Conservation (phyloP, 2,888 invertebrate genomes). For the Leptinotarsa haldemani region DNA sequence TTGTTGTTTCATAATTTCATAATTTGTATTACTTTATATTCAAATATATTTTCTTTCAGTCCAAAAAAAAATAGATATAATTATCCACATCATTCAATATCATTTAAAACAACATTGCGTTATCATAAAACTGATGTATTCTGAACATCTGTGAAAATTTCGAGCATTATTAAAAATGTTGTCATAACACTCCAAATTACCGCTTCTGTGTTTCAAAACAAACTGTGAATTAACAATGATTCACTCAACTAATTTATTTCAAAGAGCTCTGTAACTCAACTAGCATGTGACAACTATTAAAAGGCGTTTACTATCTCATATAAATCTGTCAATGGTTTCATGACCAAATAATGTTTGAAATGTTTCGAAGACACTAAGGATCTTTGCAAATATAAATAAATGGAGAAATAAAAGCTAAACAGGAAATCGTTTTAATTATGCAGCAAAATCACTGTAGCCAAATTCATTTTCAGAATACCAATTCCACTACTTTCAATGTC, state of each 20-base stretch:
- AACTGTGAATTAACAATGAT: background rate
- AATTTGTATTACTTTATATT: background rate
- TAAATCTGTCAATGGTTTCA: constrained; percentile 16
- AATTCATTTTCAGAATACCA: background rate
- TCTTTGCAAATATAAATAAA: constrained; percentile 27
- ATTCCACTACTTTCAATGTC: no score
- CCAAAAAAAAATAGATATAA: background rate
- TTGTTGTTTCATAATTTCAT: no score
- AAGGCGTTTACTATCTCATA: background rate
- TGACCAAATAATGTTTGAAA: constrained; percentile 11
- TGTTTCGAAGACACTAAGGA: background rate
- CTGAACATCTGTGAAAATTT: constrained; percentile 39
- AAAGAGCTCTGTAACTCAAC: background rate
- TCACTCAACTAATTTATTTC: constrained; percentile 8
- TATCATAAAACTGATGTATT: constrained; percentile 43
- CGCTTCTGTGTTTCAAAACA: constrained; percentile 9
- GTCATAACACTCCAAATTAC: constrained; percentile 5
- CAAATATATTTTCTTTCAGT: background rate
- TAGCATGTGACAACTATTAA: constrained; percentile 20
- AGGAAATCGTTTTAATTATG: constrained; percentile 27
- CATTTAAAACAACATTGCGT: constrained; percentile 41
- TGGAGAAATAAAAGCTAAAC: constrained; percentile 12
- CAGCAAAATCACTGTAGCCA: background rate
- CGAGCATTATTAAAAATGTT: background rate
- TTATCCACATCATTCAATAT: constrained; percentile 35